Conservation (phyloP, 1,140 invertebrate genomes). For the Scaptomyza montana region DNA sequence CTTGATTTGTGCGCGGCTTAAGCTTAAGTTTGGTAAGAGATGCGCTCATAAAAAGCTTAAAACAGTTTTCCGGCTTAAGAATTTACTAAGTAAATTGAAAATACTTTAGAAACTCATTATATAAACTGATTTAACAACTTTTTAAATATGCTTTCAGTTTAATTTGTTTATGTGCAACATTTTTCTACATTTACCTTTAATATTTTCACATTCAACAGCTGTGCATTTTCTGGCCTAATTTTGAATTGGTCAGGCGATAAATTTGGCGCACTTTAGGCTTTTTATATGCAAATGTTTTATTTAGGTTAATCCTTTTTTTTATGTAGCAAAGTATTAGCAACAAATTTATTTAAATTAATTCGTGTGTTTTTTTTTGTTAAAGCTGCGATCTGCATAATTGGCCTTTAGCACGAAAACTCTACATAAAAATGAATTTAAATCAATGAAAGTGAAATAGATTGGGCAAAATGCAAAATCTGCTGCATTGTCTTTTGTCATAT, state of each 20-base stretch:
- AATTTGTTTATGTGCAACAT: too few relatives aligned
- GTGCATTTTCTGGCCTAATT: too few relatives aligned
- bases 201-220: slow-evolving; percentile 11
- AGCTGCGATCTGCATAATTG: not conserved
- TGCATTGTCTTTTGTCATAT: slow-evolving; percentile 55
- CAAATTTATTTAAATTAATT: too few relatives aligned
- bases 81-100: too few relatives aligned
- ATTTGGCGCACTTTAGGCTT: not conserved
- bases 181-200: not conserved
- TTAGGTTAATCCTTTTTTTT: slow-evolving; percentile 33
- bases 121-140: too few relatives aligned
- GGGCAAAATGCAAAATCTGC: slow-evolving; percentile 59
- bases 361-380: too few relatives aligned
- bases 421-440: slow-evolving; percentile 77
- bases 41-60: not conserved
- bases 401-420: slow-evolving; percentile 31
- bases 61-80: not conserved
- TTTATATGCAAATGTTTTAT: slow-evolving; percentile 36
- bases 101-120: too few relatives aligned
- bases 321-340: too few relatives aligned
- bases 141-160: too few relatives aligned
- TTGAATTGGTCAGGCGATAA: too few relatives aligned
- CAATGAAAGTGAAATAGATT: slow-evolving; percentile 54
- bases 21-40: not conserved
- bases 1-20: not conserved